A percentile compares a stretch with the other conserved stretches of the same genome.
Evolutionary conservation across 1,140 invertebrate species (phyloP).

Genomic region (Heliconius himera): DNA sequence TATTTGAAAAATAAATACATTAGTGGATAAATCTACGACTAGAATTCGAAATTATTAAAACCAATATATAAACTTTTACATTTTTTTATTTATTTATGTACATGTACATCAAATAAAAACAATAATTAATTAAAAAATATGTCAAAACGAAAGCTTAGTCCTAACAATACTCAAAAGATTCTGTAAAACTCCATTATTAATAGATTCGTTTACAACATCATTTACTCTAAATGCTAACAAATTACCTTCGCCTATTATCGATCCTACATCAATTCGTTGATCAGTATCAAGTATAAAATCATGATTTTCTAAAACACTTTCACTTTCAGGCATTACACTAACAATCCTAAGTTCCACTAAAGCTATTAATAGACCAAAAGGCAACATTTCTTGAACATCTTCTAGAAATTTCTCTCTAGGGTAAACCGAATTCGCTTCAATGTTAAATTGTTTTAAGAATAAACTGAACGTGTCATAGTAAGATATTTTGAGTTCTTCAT

Average conservation of each 20-base stretch:
- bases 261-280: constrained; percentile 26
- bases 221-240: constrained; percentile 57
- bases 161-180: constrained; percentile 45
- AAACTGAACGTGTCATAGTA: constrained; percentile 61
- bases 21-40: too few species aligned
- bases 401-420: constrained; percentile 52
- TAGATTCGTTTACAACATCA: constrained; percentile 64
- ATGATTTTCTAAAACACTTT: constrained; percentile 20
- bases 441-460: constrained; percentile 53
- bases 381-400: constrained; percentile 53
- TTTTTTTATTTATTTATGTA: neutral
- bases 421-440: constrained; percentile 54
- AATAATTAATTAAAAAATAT: neutral
- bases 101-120: constrained; percentile 27
- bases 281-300: neutral
- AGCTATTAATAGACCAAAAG: constrained; percentile 60
- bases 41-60: too few species aligned
- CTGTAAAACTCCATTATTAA: constrained; percentile 58
- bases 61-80: too few species aligned
- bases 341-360: constrained; percentile 64
- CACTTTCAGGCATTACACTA: constrained; percentile 49
- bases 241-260: constrained; percentile 28
- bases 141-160: neutral
- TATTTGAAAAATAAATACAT: too few species aligned
- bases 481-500: constrained; percentile 47